Percentiles rank a stretch among this genome's conserved stretches.
phyloP scores from a whole-genome alignment of 2,113 vertebrate species.

The Lonchura striata region DNA sequence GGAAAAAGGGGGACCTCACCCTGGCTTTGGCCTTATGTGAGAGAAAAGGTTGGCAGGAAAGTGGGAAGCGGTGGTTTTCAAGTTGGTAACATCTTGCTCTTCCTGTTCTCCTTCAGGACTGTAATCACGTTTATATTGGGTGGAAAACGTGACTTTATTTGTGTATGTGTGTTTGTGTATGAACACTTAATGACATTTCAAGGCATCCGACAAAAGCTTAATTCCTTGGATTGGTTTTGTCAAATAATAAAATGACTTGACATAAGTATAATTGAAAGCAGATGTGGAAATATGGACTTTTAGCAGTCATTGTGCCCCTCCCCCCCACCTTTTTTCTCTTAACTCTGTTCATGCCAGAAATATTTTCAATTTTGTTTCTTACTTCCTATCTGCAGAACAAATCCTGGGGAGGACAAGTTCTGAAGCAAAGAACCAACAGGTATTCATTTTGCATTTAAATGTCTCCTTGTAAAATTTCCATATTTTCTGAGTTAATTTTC shows the following conservation, averaged over 20 bases:
- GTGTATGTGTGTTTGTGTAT: slow-evolving; percentile 40
- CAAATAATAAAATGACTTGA: slow-evolving; percentile 79
- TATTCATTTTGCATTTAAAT: not conserved
- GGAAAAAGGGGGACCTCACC: not conserved
- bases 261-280: slow-evolving; percentile 76
- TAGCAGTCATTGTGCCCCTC: slow-evolving; percentile 41
- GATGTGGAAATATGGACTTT: slow-evolving; percentile 72
- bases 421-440: slow-evolving; percentile 2
- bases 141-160: slow-evolving; percentile 64
- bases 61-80: not conserved
- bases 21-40: not conserved
- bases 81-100: not conserved
- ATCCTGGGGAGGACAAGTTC: not conserved
- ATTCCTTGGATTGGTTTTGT: slow-evolving; percentile 74
- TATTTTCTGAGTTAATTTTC: slow-evolving; percentile 26
- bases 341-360: slow-evolving; percentile 62
- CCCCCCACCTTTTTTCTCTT: not conserved
- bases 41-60: not conserved
- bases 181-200: slow-evolving; percentile 77
- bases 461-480: slow-evolving; percentile 7
- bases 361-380: slow-evolving; percentile 65
- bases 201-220: slow-evolving; percentile 69
- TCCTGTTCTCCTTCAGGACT: not conserved
- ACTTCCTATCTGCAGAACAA: slow-evolving; percentile 23
- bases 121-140: not conserved